Evolutionary conservation across 2,797 vertebrate species (phyloP), one percentile per base, ranked within the genome.

Genomic region (Taenioides sp.): DNA sequence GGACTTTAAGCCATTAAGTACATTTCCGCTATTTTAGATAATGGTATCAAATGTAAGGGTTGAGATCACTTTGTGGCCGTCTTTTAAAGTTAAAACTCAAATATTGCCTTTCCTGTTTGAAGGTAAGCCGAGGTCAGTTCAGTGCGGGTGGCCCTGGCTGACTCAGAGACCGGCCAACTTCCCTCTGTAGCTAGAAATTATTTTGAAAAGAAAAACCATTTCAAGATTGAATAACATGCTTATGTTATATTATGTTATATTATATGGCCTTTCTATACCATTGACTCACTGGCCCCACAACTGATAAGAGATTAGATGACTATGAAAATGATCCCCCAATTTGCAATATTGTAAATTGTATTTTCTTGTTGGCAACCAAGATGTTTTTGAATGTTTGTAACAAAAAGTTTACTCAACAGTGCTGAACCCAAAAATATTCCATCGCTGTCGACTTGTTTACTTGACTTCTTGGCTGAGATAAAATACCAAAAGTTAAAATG

Each of bases 121-220:
- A 71, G 67, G 64, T n/a, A 47, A 50, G 54, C 40, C 22, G 40
- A 73, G 27, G 31, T 47, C n/a, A 64, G 34, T 37, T 47, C 43
- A 34, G 20, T 16, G 0, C 34, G 17, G 60, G 17, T 14, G 62
- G 73, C 65, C 59, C 22, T 23, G 69, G 65, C 62, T 67, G 31
- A 64, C 62, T 70, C 65, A 59, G 23, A 28, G 22, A 69, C 54
- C 16, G 17, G 47, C 17, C 69, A 67, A 77, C 27, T 63, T 58
- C 43, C 67, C 50, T 72, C 31, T 27, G 37, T 5, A 23, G 1
- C 3, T 22, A 5, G 28, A 62, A 27, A 58, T 16, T 4, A 37
- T 12, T 37, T 40, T 43, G 34, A 64, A 64, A 25, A 43, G 62
- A 25, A 66, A 20, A 49, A 23, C 22, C 22, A 23, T 57, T 23